Evolutionary conservation across 1,140 invertebrate genomes (phyloP), one percentile per base, ranked within the genome.

Genomic region (Asbolus verrucosus): DNA sequence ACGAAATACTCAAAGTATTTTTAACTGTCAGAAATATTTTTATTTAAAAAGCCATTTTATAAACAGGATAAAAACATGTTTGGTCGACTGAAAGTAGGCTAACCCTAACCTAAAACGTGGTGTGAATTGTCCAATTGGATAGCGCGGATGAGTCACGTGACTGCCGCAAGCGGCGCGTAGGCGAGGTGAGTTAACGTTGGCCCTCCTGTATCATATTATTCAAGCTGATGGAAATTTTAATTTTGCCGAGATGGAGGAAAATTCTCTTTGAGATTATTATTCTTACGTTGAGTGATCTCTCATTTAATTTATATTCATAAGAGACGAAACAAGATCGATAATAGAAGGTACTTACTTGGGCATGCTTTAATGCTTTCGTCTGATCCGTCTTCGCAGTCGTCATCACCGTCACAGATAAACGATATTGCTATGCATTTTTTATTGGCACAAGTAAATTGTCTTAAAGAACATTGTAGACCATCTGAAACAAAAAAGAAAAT

Each of bases 351-450:
- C 74, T 75, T 82, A 87, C 87, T 85, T 84, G 87, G 89, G 79
- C 92, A 94, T 81, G 87, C 84, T 16, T 86, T 81, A 3, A 87
- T 81, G 76, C 84, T 85, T 81, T 95, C 93, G 79, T 95, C 93
- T 11, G 91, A 91, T 74, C 88, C 88, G 82, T 94, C 93, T 27
- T 84, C 85, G 80, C 93, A 95, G 79, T 95, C 93, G 73, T 90
- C 84, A 65, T 91, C 85, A 59, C 87, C 87, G 75, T 95, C 93
- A 77, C 92, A 94, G 15, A 89, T 84, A 86, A 93, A 95, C 72
- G 91, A 83, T 62, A 89, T 83, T 3, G 93, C 92, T 81, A 97
- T 94, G 82, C 94, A 97, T 75, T 87, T 88, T 71, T 91, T 92
- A 76, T 91, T 91, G 43, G 80, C 85, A 80, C 92, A 94, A 77